Conservation (phyloP, 2,888 invertebrate genomes). For the Oegoconia quadripuncta region DNA sequence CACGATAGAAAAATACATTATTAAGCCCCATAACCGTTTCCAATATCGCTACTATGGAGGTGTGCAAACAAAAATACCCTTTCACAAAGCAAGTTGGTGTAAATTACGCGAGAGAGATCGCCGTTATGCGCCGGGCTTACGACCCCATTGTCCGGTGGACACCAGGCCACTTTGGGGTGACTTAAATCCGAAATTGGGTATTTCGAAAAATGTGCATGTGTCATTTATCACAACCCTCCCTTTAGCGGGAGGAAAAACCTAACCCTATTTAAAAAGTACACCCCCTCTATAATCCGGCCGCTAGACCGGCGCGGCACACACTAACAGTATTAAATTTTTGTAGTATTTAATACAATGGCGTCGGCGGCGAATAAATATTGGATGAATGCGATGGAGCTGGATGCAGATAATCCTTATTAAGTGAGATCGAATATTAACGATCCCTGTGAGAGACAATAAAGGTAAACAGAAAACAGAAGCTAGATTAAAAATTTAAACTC, state of each 20-base stretch:
- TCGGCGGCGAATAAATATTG: conserved; percentile 69
- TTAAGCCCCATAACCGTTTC: conserved; percentile 62
- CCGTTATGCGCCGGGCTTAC: conserved; percentile 33
- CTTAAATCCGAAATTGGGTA: conserved; percentile 81
- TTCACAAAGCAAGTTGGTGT: conserved; percentile 51
- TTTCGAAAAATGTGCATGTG: conserved; percentile 80
- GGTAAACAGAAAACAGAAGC: conserved; percentile 16
- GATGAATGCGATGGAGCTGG: conserved; percentile 54
- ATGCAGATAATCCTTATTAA: conserved; percentile 64
- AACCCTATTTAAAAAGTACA: conserved; percentile 77
- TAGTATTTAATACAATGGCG: conserved; percentile 68
- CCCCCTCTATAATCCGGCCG: conserved; percentile 66
- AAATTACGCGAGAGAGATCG: conserved; percentile 59
- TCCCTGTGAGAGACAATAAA: conserved; percentile 22
- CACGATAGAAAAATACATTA: conserved; percentile 68
- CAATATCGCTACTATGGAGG: conserved; percentile 43
- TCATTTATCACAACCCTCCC: conserved; percentile 78
- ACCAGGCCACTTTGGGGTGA: conserved; percentile 78
- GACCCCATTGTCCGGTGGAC: conserved; percentile 59
- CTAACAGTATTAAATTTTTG: conserved; percentile 76
- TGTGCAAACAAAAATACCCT: conserved; percentile 53
- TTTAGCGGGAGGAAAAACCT: conserved; percentile 56
- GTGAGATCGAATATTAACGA: conserved; percentile 45
- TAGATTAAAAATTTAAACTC: conserved; percentile 7
- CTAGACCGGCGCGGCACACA: conserved; percentile 60